phyloP scores from a whole-genome alignment of 2,797 vertebrate species.

The Gadopsis bispinosus region DNA sequence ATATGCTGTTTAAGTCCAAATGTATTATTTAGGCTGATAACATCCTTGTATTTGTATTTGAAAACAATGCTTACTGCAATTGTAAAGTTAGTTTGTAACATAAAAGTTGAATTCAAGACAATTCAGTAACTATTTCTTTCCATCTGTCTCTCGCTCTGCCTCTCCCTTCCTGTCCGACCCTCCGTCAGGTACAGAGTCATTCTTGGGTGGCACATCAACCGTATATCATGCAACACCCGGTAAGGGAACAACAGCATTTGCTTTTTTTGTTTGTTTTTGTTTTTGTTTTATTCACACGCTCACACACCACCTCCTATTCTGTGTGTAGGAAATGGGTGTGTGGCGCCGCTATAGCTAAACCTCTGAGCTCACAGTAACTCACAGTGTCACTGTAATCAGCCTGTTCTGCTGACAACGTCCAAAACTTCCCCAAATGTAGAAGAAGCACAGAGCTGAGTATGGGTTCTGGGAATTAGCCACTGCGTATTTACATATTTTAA shows the following conservation, averaged over 20 bases:
- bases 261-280: too few species aligned
- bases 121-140: slow-evolving; percentile 27
- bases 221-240: slow-evolving; percentile 98
- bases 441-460: slow-evolving; percentile 28
- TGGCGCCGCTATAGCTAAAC: slow-evolving; percentile 36
- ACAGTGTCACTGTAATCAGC: slow-evolving; percentile 60
- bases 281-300: neutral
- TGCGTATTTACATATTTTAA: slow-evolving; percentile 40
- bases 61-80: neutral
- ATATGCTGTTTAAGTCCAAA: neutral
- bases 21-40: neutral
- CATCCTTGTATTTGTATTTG: neutral
- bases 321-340: slow-evolving; percentile 73
- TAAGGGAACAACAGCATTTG: slow-evolving; percentile 82
- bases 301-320: slow-evolving; percentile 33
- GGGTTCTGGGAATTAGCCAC: slow-evolving; percentile 47
- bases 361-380: slow-evolving; percentile 47
- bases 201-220: slow-evolving; percentile 99
- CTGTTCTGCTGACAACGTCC: slow-evolving; percentile 61
- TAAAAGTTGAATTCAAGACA: slow-evolving; percentile 6
- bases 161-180: slow-evolving; percentile 32
- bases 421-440: slow-evolving; percentile 60
- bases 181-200: slow-evolving; percentile 93
- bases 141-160: slow-evolving; percentile 24
- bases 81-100: slow-evolving; percentile 10